Base-by-base conservation (phyloP, 2,113 vertebrate species). In the Leptocoma aspasia region DNA sequence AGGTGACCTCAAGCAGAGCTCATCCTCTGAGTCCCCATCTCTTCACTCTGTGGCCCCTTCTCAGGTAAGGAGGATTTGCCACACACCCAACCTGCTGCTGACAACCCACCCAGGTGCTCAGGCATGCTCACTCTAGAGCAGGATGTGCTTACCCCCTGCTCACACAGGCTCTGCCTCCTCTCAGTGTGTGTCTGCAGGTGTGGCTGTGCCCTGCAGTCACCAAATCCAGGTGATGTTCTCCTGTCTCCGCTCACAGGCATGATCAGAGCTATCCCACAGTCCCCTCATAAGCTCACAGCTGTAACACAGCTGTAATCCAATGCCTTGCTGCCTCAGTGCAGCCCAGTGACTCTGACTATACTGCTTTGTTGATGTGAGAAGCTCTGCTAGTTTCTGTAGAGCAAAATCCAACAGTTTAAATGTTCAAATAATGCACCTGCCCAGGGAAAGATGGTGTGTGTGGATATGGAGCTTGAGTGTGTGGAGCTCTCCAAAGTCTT, bases 11-110 rank as follows among this genome's bases (percentile, higher is more conserved):
- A 72, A 76, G 78, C 82, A 44, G 42, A 91, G 70, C 68, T 95
- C 89, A 3, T 96, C 96, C 33, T 49, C 95, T 80, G 96, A 97
- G 59, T 72, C 79, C 35, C 52, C 89, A 3, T 45, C 91, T 63
- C 85, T 89, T 72, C 96, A 56, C 33, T 84, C 91, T n/a, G 53
- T 22, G 8, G 82, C 89, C 57, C 73, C 85, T 49, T 83, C 94
- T 45, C 98, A 97, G 97, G 98, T 98, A 96, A 90, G 95, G 27
- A 44, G 64, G 35, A 17, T 31, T 44, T 22, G 5, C 33, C 52
- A 3, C 15, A 3, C 39, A 2, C 28, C 28, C 13, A 45, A 15
- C 7, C 31, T 56, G 54, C 28, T 54, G 57, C n/a, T 64, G 60
- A 4, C 9, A 10, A 0, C 15, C 47, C 33, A 4, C 9, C 30